Evolutionary conservation across 2,797 vertebrate genomes (phyloP), one percentile per base, ranked within the genome.

Genomic region (Lophius americanus): DNA sequence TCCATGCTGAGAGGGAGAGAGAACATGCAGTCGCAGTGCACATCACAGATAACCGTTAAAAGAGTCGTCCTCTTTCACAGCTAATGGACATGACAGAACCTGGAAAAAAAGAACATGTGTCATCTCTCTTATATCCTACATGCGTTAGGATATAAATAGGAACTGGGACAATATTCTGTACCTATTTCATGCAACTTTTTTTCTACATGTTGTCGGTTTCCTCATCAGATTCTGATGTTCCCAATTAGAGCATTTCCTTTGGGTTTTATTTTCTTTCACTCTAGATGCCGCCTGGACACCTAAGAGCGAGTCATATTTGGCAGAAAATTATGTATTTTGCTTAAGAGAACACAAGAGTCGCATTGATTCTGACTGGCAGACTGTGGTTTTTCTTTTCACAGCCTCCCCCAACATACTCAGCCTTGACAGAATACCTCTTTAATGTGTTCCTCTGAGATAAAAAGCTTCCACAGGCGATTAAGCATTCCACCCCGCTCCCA

Each of bases 371-470:
- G 75, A 75, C 78, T 88, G 83, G 75, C 88, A 82, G 70, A 61
- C 52, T 7, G 49, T 81, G 75, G 79, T 78, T 84, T 76, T 54
- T 80, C 88, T 81, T 78, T 86, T 88, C 81, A 76, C 74, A 79
- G 75, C 76, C 76, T 81, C 79, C 81, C 75, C 75, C 74, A 68
- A 51, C 69, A 54, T 57, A 77, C 81, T 74, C 78, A 69, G 60
- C 81, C 72, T 76, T 71, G 79, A 85, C 75, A 79, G 69, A 87
- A 83, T 85, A 74, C 70, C 70, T 88, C 80, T 89, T 88, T 88
- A 87, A 89, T 88, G 76, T 85, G 80, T 83, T 87, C 73, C 69
- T 88, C 70, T 6, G n/a, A 82, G 85, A 89, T 87, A 82, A 86
- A 86, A 85, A 66, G 77, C 81, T 76, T 89, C 78, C 79, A 80